Evolutionary conservation across 2,888 invertebrate genomes (phyloP), one percentile per base, ranked within the genome.

Genomic region (Eulithis testata): DNA sequence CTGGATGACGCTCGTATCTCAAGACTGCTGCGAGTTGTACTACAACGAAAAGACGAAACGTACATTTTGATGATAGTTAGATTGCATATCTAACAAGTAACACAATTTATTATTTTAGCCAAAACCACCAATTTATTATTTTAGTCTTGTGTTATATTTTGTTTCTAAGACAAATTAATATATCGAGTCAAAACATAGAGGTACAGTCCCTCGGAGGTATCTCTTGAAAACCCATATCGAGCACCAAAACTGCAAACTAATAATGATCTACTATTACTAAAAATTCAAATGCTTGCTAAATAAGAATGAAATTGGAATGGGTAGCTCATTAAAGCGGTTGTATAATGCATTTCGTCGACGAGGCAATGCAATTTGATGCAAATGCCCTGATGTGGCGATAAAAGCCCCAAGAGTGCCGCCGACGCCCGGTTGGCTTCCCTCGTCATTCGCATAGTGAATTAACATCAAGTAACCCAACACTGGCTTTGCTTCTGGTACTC

Each of bases 291-390:
- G 66, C 66, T 61, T 70, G 63, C 51, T 56, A 70, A 58, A 68
- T 61, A 65, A 68, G 64, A 44, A 27, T 31, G 36, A 60, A 73
- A 68, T 62, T 57, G 59, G 58, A 63, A 63, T 63, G 64, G 65
- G 65, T 60, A 60, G 65, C 73, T 72, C 72, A 72, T 73, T 73
- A 73, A 71, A 69, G 56, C 59, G 60, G 63, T 63, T 60, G 61
- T 73, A 69, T 73, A 74, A 72, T 73, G 75, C 75, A 69, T 68
- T 65, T 63, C 56, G 64, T 64, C 60, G 71, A 73, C 70, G 61
- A 67, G 72, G 74, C 80, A 81, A 84, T 85, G 86, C 85, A 89
- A 88, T 89, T 86, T 82, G 81, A 90, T 90, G 85, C 84, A 87
- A 90, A 90, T 90, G 83, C 79, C 77, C 74, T 77, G 85, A 85